Evolutionary conservation across 2,113 vertebrate species (phyloP).

Genomic region (Aplodontia rufa): DNA sequence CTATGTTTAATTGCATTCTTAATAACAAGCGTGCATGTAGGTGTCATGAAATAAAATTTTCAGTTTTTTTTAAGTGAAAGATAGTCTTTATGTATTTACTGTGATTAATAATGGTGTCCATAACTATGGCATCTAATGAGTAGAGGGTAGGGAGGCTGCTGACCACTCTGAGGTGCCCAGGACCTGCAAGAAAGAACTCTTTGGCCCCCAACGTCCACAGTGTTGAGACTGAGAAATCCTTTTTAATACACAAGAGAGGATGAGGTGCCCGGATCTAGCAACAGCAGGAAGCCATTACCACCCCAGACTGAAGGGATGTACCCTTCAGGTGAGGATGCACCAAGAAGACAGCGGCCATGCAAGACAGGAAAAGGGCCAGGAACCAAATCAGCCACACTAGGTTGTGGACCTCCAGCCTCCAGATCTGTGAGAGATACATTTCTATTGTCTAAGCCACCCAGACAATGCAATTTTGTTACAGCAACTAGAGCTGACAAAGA

Average conservation of each 20-base stretch:
- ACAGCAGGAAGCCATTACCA: neutral
- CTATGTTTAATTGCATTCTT: neutral
- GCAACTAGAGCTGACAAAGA: neutral
- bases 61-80: neutral
- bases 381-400: neutral
- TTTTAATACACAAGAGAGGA: neutral
- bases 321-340: neutral
- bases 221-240: neutral
- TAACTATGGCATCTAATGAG: neutral
- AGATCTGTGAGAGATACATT: neutral
- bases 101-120: neutral
- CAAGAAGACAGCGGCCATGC: neutral
- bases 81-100: neutral
- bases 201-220: neutral
- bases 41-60: neutral
- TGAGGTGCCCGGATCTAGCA: neutral
- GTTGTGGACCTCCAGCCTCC: neutral
- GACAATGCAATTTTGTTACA: neutral
- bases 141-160: neutral
- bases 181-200: neutral
- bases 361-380: too few species aligned
- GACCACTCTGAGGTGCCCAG: neutral
- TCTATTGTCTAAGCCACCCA: neutral
- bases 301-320: accelerated
- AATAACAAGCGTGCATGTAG: neutral